phyloP scores from a whole-genome alignment of 1,140 invertebrate genomes.

The Chironomus striatipennis region DNA sequence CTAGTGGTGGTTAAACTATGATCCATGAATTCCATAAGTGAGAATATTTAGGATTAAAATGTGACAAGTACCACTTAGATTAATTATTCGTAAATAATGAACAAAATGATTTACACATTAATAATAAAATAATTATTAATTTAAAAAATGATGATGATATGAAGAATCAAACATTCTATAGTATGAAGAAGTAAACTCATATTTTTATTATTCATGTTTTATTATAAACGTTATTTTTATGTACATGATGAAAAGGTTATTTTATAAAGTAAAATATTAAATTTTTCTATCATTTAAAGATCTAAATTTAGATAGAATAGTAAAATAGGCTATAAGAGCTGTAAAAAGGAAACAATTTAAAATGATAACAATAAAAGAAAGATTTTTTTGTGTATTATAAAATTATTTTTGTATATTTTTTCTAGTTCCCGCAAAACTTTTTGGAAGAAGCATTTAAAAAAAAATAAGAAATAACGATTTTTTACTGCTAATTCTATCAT shows the following conservation, averaged over 20 bases:
- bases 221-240: not conserved
- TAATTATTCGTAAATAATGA: no score
- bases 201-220: not conserved
- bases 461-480: no score
- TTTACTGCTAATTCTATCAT: no score
- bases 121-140: not conserved
- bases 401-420: not conserved
- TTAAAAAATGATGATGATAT: not conserved
- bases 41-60: no score
- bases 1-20: no score
- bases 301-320: not conserved
- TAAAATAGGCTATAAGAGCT: slow-evolving; percentile 10
- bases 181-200: not conserved
- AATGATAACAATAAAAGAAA: not conserved
- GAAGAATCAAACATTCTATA: slow-evolving; percentile 14
- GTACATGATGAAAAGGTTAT: not conserved
- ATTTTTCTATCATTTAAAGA: not conserved
- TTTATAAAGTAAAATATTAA: not conserved
- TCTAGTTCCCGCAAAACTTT: not conserved
- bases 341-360: not conserved
- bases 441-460: no score
- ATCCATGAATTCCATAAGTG: no score
- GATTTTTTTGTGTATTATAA: not conserved
- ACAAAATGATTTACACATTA: not conserved
- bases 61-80: no score